Evolutionary conservation across 2,113 vertebrate genomes (phyloP).

Genomic region (Muntiacus muntjak): DNA sequence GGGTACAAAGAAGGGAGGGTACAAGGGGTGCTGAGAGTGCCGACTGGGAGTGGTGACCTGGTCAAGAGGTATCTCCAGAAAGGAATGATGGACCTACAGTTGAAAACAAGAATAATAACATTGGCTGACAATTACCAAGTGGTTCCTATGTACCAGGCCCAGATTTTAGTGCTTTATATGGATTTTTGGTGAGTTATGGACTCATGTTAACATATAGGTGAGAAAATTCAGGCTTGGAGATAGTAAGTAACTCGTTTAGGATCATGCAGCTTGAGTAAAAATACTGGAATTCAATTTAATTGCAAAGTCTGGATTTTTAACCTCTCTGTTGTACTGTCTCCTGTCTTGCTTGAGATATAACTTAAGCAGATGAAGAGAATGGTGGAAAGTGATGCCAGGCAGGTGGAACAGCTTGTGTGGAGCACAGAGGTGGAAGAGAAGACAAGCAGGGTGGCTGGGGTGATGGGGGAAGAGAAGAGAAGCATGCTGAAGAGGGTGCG

Average conservation of each 20-base stretch:
- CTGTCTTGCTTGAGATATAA: too few species aligned
- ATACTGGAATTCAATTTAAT: neutral
- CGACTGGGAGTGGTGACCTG: fast-evolving
- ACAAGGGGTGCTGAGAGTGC: neutral
- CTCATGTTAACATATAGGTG: neutral
- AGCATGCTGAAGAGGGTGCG: neutral
- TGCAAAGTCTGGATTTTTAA: neutral
- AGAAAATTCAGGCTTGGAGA: neutral
- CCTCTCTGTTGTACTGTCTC: neutral
- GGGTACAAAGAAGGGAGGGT: neutral
- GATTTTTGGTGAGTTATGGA: neutral
- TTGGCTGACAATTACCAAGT: neutral
- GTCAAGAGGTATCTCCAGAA: neutral
- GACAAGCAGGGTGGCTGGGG: too few species aligned
- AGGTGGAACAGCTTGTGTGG: neutral
- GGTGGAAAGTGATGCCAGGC: too few species aligned
- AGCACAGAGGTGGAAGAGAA: neutral
- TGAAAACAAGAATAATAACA: neutral
- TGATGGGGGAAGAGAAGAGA: neutral
- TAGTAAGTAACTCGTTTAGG: neutral
- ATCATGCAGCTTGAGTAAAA: neutral
- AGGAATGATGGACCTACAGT: neutral
- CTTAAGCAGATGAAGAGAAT: too few species aligned
- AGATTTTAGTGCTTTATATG: neutral
- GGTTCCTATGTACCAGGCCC: neutral